A percentile compares a stretch with the other conserved stretches of the same genome.
phyloP scores from a whole-genome alignment of 2,888 invertebrate genomes.

The Barypeithes pellucidus region DNA sequence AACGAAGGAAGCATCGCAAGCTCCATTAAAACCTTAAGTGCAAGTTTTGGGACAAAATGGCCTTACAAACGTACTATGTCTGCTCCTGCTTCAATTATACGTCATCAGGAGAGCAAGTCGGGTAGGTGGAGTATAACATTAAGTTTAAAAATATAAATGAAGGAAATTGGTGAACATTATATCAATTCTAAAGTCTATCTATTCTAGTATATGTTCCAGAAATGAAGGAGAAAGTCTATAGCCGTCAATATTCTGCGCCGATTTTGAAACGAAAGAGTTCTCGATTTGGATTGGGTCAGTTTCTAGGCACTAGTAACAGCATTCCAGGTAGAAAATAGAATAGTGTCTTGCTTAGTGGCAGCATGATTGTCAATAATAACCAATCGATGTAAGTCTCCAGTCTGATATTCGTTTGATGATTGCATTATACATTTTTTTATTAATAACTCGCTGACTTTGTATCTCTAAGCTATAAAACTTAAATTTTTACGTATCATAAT shows the following conservation, averaged over 20 bases:
- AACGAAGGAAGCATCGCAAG: conserved; percentile 78
- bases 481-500: no score
- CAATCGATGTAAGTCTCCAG: conserved; percentile 49
- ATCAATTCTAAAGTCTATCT: neutral
- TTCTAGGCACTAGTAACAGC: conserved; percentile 79
- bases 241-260: conserved; percentile 96
- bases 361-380: conserved; percentile 61
- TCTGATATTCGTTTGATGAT: conserved; percentile 20
- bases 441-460: no score
- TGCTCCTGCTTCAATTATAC: conserved; percentile 89
- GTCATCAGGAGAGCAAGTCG: conserved; percentile 80
- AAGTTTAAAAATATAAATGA: no score
- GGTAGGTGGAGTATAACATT: conserved; percentile 30
- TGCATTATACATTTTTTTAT: conserved; percentile 21
- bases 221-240: conserved; percentile 88
- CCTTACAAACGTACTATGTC: conserved; percentile 96
- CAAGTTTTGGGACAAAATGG: conserved; percentile 93
- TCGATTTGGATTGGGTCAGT: conserved; percentile 91
- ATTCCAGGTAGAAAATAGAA: conserved; percentile 75
- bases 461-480: no score
- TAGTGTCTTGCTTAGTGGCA: conserved; percentile 71
- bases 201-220: conserved; percentile 58
- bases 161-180: no score
- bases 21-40: conserved; percentile 84
- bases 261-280: conserved; percentile 94